A percentile compares a stretch with the other conserved stretches of the same genome.
phyloP scores from a whole-genome alignment of 2,888 invertebrate species.

The Epinotia nisella region DNA sequence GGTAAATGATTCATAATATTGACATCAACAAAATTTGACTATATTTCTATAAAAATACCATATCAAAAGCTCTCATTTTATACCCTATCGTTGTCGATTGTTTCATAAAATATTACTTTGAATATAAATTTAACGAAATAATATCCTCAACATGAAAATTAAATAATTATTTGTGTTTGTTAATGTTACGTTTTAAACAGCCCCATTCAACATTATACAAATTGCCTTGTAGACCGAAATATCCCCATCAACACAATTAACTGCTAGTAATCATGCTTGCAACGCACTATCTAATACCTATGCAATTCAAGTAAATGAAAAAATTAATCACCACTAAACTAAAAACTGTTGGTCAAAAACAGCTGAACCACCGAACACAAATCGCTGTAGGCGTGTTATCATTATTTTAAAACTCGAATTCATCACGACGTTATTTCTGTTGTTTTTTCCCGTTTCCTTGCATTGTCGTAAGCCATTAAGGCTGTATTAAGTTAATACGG shows the following conservation, averaged over 20 bases:
- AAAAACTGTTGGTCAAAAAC: conserved; percentile 37
- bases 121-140: background rate
- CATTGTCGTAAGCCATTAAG: conserved; percentile 42
- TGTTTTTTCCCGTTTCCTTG: conserved; percentile 23
- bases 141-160: background rate
- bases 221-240: no score
- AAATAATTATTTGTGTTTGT: no score
- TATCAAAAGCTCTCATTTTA: background rate
- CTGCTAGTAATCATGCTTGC: background rate
- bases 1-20: no score
- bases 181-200: no score
- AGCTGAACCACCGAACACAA: conserved; percentile 41
- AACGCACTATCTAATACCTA: background rate
- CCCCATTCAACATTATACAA: no score
- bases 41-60: background rate
- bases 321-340: conserved; percentile 38
- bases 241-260: background rate
- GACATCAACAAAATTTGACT: no score
- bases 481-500: conserved; percentile 44
- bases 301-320: background rate
- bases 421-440: conserved; percentile 25
- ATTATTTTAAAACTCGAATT: conserved; percentile 44
- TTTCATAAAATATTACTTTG: background rate
- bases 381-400: conserved; percentile 44
- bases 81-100: background rate